Percentiles rank a stretch among this genome's conserved stretches.
phyloP scores from a whole-genome alignment of 2,797 vertebrate genomes.

The Streptopelia turtur region DNA sequence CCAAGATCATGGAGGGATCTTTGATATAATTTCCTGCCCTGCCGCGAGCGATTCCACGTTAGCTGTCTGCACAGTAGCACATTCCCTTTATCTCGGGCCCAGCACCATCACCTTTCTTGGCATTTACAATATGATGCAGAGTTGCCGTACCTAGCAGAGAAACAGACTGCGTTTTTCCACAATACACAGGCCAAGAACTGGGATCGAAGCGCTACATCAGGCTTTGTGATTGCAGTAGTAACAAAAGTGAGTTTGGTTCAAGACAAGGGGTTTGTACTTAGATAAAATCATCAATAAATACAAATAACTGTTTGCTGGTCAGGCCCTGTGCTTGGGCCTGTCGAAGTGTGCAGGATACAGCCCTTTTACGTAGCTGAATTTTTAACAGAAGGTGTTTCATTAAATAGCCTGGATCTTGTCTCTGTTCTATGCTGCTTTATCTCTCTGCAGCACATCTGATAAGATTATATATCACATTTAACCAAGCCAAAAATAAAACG shows the following conservation, averaged over 20 bases:
- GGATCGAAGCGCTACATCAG: neutral
- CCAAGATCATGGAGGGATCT: neutral
- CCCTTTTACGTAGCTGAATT: neutral
- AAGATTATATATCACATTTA: neutral
- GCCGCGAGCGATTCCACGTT: neutral
- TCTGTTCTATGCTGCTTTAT: constrained; percentile 11
- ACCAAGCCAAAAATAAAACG: constrained; percentile 58
- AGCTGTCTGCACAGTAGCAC: neutral
- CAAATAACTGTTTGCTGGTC: neutral
- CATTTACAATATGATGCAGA: neutral
- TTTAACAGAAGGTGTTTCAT: constrained; percentile 66
- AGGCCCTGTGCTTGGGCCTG: neutral
- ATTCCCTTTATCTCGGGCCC: neutral
- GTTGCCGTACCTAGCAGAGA: neutral
- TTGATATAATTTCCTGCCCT: neutral
- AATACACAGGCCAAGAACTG: neutral
- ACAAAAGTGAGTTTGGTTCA: neutral
- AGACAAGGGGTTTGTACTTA: neutral
- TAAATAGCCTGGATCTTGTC: constrained; percentile 35
- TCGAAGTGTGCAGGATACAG: neutral
- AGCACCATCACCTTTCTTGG: neutral
- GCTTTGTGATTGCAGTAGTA: neutral
- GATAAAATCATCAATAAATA: neutral
- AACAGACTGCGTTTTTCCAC: neutral
- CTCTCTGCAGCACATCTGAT: constrained; percentile 30